These are phyloP conservation scores for Ptyas mucosa DNA, from an alignment of 2,113 vertebrate genomes.

Conservation along the genomic window DNA sequence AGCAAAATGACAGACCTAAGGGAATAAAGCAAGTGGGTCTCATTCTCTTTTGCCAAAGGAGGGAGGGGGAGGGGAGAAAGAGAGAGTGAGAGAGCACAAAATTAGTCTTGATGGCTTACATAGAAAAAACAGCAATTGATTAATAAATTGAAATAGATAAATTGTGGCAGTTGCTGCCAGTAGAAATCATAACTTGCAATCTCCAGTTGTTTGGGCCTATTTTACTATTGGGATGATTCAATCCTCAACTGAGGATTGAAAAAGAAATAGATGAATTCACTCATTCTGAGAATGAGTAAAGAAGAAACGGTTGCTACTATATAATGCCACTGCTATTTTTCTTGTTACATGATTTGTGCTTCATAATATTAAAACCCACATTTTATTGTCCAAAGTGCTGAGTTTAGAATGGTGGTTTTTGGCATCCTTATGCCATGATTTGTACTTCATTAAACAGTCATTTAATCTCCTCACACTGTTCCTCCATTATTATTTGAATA, in stretches of 20 bases:
- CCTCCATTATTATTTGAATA: slow-evolving; percentile 12
- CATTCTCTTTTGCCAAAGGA: neutral
- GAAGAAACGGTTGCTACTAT: neutral
- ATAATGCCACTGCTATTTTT: neutral
- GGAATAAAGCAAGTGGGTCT: neutral
- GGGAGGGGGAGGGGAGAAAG: neutral
- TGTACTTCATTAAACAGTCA: slow-evolving; percentile 7
- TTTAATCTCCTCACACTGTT: slow-evolving; percentile 3
- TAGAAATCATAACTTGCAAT: neutral
- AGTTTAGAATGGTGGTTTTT: neutral
- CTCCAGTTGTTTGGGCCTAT: neutral
- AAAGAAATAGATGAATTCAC: neutral
- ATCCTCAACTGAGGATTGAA: neutral
- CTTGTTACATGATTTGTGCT: neutral
- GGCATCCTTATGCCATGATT: neutral
- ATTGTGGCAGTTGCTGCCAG: neutral
- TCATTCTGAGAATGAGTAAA: neutral
- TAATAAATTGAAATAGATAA: neutral
- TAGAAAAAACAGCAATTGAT: neutral
- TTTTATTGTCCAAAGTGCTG: neutral
- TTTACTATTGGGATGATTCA: neutral
- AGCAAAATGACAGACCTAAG: neutral
- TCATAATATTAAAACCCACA: neutral
- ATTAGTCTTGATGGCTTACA: neutral
- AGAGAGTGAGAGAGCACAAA: neutral